phyloP scores from a whole-genome alignment of 2,888 invertebrate species.

The Lepidocyrtoides sp. region DNA sequence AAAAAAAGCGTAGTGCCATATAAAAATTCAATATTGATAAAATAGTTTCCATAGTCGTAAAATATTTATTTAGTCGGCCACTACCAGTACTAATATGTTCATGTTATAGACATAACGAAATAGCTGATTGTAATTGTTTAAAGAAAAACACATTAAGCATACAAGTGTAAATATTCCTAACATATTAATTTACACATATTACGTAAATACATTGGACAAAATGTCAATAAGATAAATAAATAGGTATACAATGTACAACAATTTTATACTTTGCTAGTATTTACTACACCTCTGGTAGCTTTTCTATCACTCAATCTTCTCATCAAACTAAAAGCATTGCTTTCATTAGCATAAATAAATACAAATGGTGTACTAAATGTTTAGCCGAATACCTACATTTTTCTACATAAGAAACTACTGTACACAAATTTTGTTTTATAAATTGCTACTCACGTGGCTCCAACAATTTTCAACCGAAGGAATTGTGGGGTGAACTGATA shows the following conservation, averaged over 20 bases:
- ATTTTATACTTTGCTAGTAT: neutral
- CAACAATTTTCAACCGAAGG: constrained; percentile 97
- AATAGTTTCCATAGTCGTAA: neutral
- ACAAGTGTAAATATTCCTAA: too few relatives aligned
- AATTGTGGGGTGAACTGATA: constrained; percentile 99
- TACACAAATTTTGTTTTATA: neutral
- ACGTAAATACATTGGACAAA: too few relatives aligned
- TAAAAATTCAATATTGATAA: constrained; percentile 30
- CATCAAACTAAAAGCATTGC: neutral
- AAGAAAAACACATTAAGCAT: neutral
- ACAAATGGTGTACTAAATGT: neutral
- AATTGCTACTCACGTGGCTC: constrained; percentile 94
- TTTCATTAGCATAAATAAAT: neutral
- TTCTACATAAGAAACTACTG: neutral
- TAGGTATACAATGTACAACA: neutral
- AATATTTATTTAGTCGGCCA: neutral
- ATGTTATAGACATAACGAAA: neutral
- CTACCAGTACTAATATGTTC: neutral
- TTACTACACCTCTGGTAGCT: too few relatives aligned
- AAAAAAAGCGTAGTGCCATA: neutral
- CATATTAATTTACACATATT: too few relatives aligned
- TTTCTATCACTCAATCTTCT: neutral
- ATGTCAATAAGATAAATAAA: neutral
- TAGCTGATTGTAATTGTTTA: neutral
- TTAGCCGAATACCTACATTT: neutral